phyloP scores from a whole-genome alignment of 1,140 invertebrate genomes.

The Oedothorax gibbosus region DNA sequence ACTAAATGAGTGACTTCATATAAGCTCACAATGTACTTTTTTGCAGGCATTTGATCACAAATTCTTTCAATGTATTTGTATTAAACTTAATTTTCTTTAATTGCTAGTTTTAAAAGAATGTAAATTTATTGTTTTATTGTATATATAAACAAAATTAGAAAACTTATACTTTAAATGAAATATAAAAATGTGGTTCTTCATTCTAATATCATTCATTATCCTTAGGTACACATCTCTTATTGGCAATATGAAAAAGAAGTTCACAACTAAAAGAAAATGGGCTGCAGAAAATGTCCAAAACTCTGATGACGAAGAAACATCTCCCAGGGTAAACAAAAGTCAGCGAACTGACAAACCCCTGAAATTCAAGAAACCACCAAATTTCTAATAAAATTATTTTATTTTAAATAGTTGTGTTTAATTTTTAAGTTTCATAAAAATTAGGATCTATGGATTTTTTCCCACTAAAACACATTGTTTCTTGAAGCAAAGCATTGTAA shows the following conservation, averaged over 20 bases:
- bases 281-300: not conserved
- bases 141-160: not conserved
- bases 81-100: not conserved
- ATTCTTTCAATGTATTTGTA: not conserved
- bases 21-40: no score
- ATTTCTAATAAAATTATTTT: not conserved
- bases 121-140: not conserved
- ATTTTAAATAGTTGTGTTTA: not conserved
- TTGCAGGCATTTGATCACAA: not conserved
- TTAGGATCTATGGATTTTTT: no score
- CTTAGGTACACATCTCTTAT: conserved; percentile 50
- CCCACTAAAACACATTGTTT: no score
- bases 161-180: not conserved
- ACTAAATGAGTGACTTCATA: no score
- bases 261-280: conserved; percentile 53
- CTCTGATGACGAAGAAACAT: not conserved
- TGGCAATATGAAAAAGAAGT: conserved; percentile 52
- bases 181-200: not conserved
- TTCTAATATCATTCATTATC: not conserved
- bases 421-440: no score
- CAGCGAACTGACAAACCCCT: not conserved
- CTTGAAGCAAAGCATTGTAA: no score
- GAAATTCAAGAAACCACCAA: not conserved
- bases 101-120: not conserved
- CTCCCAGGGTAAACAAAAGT: not conserved